Evolutionary conservation across 1,140 invertebrate species (phyloP).

Genomic region (Matsumurasca onukii): DNA sequence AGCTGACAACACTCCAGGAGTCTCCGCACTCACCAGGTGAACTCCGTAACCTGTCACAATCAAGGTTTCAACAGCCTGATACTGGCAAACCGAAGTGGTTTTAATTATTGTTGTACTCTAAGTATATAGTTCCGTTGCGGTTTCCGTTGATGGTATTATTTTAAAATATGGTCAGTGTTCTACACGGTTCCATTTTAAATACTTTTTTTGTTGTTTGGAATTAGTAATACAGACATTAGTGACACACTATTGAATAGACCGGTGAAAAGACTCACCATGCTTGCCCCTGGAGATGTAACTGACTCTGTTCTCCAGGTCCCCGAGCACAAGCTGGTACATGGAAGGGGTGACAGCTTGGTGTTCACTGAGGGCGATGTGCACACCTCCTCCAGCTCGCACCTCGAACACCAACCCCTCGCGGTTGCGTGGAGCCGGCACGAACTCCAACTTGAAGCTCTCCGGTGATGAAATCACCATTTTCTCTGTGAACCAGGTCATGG

Average conservation of each 20-base stretch:
- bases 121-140: too few species aligned
- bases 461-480: constrained; percentile 60
- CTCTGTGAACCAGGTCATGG: constrained; percentile 56
- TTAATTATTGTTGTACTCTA: too few species aligned
- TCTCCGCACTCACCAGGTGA: constrained; percentile 55
- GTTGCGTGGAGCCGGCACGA: constrained; percentile 60
- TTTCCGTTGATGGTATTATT: too few species aligned
- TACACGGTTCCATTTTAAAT: too few species aligned
- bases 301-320: constrained; percentile 55
- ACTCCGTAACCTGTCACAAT: constrained; percentile 55
- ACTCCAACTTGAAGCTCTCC: constrained; percentile 61
- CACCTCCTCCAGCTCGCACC: constrained; percentile 54
- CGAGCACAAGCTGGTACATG: constrained; percentile 61
- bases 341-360: constrained; percentile 52
- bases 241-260: too few species aligned
- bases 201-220: too few species aligned
- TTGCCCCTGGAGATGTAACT: constrained; percentile 61
- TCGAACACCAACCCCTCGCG: constrained; percentile 59
- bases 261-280: constrained; percentile 58
- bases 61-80: too few species aligned
- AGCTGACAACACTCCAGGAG: constrained; percentile 52
- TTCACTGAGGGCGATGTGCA: constrained; percentile 57
- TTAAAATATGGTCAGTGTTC: too few species aligned
- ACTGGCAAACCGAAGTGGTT: too few species aligned
- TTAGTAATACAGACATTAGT: too few species aligned